Conservation (phyloP, 2,888 invertebrate species). For the Sabatieria punctata region DNA sequence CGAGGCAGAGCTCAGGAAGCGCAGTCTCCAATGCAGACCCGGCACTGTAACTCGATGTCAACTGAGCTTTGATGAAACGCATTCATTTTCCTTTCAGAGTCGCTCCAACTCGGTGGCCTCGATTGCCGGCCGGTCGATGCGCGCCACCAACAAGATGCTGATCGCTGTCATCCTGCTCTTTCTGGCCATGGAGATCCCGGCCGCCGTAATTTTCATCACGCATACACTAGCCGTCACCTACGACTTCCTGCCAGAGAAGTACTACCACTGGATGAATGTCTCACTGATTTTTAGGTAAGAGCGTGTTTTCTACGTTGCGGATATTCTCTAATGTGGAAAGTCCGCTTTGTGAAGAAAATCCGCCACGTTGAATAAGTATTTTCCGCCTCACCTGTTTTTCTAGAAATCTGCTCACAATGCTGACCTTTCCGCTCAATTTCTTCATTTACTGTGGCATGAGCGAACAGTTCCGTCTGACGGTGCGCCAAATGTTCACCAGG, state of each 20-base stretch:
- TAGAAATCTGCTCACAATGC: constrained; percentile 73
- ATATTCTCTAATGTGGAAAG: too few relatives aligned
- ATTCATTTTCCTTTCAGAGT: too few relatives aligned
- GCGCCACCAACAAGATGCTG: constrained; percentile 23
- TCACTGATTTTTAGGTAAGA: constrained; percentile 40
- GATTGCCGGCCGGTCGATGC: constrained; percentile 13
- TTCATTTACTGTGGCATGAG: constrained; percentile 92
- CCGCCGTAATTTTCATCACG: constrained; percentile 52
- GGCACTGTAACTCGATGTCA: too few relatives aligned
- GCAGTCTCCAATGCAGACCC: constrained; percentile 8
- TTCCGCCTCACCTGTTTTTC: constrained; percentile 54
- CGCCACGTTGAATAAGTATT: too few relatives aligned
- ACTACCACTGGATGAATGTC: constrained; percentile 13
- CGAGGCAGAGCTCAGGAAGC: constrained; percentile 50
- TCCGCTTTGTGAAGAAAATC: too few relatives aligned
- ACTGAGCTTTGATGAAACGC: too few relatives aligned
- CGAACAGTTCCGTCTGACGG: constrained; percentile 74
- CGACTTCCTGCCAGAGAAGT: background rate
- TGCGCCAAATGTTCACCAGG: constrained; percentile 51
- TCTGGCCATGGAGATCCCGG: constrained; percentile 21
- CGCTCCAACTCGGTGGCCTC: too few relatives aligned
- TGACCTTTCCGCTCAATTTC: constrained; percentile 71
- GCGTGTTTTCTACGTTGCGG: too few relatives aligned
- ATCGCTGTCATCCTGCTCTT: constrained; percentile 19
- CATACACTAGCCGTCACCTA: constrained; percentile 47